These are phyloP conservation scores for Eptesicus fuscus DNA, from an alignment of 2,113 vertebrate species.

Conservation along the genomic window DNA sequence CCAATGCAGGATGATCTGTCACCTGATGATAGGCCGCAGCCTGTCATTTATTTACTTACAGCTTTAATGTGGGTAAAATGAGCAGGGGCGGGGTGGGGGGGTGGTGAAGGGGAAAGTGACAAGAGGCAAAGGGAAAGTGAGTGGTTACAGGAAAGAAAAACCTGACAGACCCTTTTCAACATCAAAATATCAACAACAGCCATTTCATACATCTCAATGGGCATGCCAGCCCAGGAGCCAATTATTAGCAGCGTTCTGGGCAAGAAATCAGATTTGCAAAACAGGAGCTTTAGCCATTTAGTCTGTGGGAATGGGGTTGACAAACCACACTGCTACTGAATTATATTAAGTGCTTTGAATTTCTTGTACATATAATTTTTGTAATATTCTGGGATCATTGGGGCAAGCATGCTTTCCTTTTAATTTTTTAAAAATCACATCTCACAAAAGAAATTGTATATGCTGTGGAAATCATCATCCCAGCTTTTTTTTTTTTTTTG, in stretches of 20 bases:
- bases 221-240: background rate
- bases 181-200: conserved; percentile 55
- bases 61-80: conserved; percentile 79
- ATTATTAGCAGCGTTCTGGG: conserved; percentile 41
- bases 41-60: conserved; percentile 85
- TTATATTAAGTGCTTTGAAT: background rate
- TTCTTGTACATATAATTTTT: conserved; percentile 7
- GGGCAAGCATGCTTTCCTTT: background rate
- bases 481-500: background rate
- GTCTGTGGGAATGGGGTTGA: background rate
- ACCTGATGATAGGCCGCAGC: conserved; percentile 79
- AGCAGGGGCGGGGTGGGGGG: conserved; percentile 52
- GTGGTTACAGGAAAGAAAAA: conserved; percentile 37
- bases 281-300: background rate
- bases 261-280: conserved; percentile 45
- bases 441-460: background rate
- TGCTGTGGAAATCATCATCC: background rate
- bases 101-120: conserved; percentile 3
- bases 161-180: conserved; percentile 46
- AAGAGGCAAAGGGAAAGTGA: background rate
- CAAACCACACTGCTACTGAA: background rate
- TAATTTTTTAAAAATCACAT: background rate
- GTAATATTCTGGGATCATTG: background rate
- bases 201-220: conserved; percentile 36
- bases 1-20: conserved; percentile 82